Evolutionary conservation across 2,888 invertebrate genomes (phyloP).

Genomic region (Ceramica pisi): DNA sequence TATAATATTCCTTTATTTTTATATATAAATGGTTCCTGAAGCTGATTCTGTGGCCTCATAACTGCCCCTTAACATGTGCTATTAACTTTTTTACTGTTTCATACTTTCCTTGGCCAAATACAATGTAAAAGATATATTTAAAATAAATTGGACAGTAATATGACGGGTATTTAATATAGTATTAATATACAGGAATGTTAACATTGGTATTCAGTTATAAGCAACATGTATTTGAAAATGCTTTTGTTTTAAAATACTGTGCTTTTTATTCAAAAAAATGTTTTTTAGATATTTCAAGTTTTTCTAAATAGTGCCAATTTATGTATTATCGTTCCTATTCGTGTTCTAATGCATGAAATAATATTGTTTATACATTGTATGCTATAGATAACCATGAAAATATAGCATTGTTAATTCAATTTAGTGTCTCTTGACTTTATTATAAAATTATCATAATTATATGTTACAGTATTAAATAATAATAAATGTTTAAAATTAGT

Average conservation of each 20-base stretch:
- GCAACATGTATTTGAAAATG: too few species aligned
- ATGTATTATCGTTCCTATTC: slow-evolving; percentile 33
- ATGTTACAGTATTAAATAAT: slow-evolving; percentile 35
- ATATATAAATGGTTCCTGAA: slow-evolving; percentile 2
- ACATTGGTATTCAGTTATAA: background rate
- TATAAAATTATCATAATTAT: slow-evolving; percentile 11
- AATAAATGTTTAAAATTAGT: slow-evolving; percentile 25
- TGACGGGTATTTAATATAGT: background rate
- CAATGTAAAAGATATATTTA: slow-evolving; percentile 5
- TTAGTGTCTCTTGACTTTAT: slow-evolving; percentile 7
- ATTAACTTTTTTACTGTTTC: slow-evolving; percentile 12
- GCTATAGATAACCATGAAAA: slow-evolving; percentile 8
- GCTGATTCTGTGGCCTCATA: background rate
- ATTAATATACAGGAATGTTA: background rate
- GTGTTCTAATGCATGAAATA: slow-evolving; percentile 29
- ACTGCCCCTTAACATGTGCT: slow-evolving; percentile 2
- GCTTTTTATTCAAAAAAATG: background rate
- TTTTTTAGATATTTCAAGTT: background rate
- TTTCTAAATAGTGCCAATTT: slow-evolving; percentile 43
- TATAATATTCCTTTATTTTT: background rate
- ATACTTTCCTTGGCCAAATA: slow-evolving; percentile 15
- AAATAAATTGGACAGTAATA: background rate
- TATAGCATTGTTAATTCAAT: slow-evolving; percentile 16
- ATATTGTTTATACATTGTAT: background rate
- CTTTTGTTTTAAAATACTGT: background rate